Evolutionary conservation across 2,888 invertebrate genomes (phyloP).

Genomic region (Sinodicranocentrus sp.): DNA sequence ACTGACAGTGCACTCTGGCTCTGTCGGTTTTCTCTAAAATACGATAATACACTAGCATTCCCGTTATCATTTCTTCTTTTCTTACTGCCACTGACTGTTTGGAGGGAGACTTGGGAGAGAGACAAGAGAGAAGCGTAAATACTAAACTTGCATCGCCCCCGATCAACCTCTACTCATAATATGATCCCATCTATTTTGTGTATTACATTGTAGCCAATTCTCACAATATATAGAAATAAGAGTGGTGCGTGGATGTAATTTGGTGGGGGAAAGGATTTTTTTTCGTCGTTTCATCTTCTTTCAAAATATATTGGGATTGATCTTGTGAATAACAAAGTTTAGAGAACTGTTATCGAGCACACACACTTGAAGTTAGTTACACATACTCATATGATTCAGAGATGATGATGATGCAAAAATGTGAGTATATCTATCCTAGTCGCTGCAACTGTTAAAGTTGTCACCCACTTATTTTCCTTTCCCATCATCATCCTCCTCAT

Average conservation of each 20-base stretch:
- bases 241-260: too few relatives aligned
- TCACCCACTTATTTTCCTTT: constrained; percentile 1
- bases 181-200: constrained; percentile 5
- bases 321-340: too few relatives aligned
- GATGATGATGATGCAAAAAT: too few relatives aligned
- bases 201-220: neutral
- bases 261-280: too few relatives aligned
- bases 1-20: constrained; percentile 36
- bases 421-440: neutral
- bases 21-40: constrained; percentile 48
- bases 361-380: too few relatives aligned
- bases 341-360: too few relatives aligned
- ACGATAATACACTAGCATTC: constrained; percentile 39
- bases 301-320: too few relatives aligned
- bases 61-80: constrained; percentile 9
- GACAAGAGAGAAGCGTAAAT: constrained; percentile 16
- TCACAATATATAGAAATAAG: too few relatives aligned
- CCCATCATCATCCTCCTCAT: neutral
- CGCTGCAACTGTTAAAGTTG: constrained; percentile 9
- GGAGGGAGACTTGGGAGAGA: constrained; percentile 11
- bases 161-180: constrained; percentile 12
- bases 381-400: too few relatives aligned
- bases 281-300: too few relatives aligned
- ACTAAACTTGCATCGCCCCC: constrained; percentile 32
- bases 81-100: constrained; percentile 6